Evolutionary conservation across 2,888 invertebrate genomes (phyloP).

Genomic region (Agonopterix alstromeriana): DNA sequence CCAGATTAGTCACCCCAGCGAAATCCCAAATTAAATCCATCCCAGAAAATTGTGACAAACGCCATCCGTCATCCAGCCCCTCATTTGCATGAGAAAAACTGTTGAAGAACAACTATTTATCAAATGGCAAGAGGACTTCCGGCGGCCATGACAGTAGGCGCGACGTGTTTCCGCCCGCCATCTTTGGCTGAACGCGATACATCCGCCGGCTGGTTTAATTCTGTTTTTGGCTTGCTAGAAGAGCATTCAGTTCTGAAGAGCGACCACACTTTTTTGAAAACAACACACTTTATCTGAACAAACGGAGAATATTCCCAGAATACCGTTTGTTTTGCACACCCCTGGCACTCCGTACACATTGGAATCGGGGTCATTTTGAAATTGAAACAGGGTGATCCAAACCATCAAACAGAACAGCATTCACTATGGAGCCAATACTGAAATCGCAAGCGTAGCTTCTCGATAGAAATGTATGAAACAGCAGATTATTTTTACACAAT

Average conservation of each 20-base stretch:
- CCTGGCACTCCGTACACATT: too few relatives aligned
- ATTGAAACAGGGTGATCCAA: too few relatives aligned
- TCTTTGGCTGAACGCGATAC: conserved; percentile 43
- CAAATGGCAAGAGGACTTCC: conserved; percentile 70
- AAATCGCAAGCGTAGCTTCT: too few relatives aligned
- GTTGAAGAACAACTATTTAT: conserved; percentile 76
- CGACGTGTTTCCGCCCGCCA: conserved; percentile 69
- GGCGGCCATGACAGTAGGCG: conserved; percentile 71
- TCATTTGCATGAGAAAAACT: conserved; percentile 77
- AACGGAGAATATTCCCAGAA: too few relatives aligned
- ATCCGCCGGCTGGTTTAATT: conserved; percentile 25
- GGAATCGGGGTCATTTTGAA: too few relatives aligned
- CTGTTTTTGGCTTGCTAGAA: neutral
- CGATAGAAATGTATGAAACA: too few relatives aligned
- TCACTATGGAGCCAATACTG: too few relatives aligned
- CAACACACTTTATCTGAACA: too few relatives aligned
- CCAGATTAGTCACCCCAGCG: conserved; percentile 54
- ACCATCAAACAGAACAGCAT: too few relatives aligned
- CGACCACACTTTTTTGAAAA: too few relatives aligned
- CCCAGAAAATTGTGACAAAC: conserved; percentile 73
- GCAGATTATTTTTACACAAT: too few relatives aligned
- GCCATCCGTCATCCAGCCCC: conserved; percentile 72
- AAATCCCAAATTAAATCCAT: conserved; percentile 71
- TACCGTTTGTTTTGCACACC: too few relatives aligned
- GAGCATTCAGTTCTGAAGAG: neutral